Evolutionary conservation across 2,888 invertebrate genomes (phyloP), one percentile per base, ranked within the genome.

Genomic region (Aspidiotus destructor): DNA sequence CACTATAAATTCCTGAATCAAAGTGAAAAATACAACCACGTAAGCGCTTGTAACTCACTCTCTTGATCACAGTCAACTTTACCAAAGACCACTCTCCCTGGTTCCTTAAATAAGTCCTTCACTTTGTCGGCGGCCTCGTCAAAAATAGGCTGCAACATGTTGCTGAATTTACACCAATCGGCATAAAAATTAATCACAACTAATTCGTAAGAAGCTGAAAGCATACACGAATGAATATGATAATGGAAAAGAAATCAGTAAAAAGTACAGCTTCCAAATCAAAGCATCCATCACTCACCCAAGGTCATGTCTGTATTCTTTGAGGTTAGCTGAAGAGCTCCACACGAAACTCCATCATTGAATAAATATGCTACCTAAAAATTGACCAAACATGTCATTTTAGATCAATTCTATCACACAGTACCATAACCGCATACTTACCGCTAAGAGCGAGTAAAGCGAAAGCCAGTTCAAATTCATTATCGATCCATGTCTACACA

Each of bases 141-240:
- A 79, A 95, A 99, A 75, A 97, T 88, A 11, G 99, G 99, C 78
- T 91, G 89, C 76, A 99, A 81, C 80, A 95, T 85, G 78, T 93
- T 97, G 81, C 98, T 98, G 81, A 98, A 99, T 75, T 92, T 87
- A 81, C 99, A 99, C 99, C 99, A 99, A 77, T 99, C 97, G 42
- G 99, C 99, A 81, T 98, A 99, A 80, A 99, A 99, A 81, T 99
- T 99, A 71, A 99, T 86, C 79, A 99, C 91, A 71, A 98, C 96
- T 79, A 99, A 81, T 82, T 99, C 97, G 83, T 95, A 92, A 71
- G 89, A 87, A 71, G 90, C 96, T 95, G 83, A 72, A 87, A 28
- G 28, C 28, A 28, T 28, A 28, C 28, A 28, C 28, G 5, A 28
- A 28, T 28, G 28, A 28, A 28, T 1, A 28, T 28, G 28, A 28